phyloP scores from a whole-genome alignment of 2,797 vertebrate species.

The Lophius americanus region DNA sequence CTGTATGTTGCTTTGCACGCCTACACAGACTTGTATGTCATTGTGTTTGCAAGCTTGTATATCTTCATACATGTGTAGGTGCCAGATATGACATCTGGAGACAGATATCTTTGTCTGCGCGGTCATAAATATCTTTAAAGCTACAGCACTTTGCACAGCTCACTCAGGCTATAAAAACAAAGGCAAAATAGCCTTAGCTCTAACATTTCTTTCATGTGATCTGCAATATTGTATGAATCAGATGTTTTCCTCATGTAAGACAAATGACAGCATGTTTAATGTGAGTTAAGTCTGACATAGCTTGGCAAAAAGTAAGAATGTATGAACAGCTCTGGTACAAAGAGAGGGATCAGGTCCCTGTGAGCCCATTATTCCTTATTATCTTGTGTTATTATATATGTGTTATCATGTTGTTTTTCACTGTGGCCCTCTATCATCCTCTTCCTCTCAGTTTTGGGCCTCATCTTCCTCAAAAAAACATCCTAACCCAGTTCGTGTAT shows the following conservation, averaged over 20 bases:
- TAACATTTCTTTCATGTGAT: constrained; percentile 54
- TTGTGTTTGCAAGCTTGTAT: constrained; percentile 5
- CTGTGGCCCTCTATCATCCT: constrained; percentile 4
- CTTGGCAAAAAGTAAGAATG: constrained; percentile 55
- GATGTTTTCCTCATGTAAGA: background rate
- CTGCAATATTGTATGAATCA: background rate
- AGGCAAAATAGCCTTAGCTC: constrained; percentile 49
- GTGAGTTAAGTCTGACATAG: background rate
- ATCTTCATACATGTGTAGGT: constrained; percentile 31
- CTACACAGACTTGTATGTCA: constrained; percentile 1
- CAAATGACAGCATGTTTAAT: background rate
- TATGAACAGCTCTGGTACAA: constrained; percentile 44
- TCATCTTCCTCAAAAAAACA: too few species aligned
- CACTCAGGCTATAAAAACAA: constrained; percentile 59
- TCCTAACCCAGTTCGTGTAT: too few species aligned
- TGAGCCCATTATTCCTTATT: constrained; percentile 53
- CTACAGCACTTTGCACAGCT: constrained; percentile 62
- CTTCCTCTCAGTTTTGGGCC: too few species aligned
- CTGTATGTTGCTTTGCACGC: constrained; percentile 12
- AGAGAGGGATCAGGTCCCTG: constrained; percentile 43
- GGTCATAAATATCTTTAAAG: constrained; percentile 65
- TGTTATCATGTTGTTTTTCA: background rate
- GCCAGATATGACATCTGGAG: constrained; percentile 37
- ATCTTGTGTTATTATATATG: too few species aligned
- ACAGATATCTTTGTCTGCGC: constrained; percentile 31